Percentiles rank a stretch among this genome's conserved stretches.
Conservation (phyloP, 2,797 vertebrate genomes). For the Anisognathus igniventris region DNA sequence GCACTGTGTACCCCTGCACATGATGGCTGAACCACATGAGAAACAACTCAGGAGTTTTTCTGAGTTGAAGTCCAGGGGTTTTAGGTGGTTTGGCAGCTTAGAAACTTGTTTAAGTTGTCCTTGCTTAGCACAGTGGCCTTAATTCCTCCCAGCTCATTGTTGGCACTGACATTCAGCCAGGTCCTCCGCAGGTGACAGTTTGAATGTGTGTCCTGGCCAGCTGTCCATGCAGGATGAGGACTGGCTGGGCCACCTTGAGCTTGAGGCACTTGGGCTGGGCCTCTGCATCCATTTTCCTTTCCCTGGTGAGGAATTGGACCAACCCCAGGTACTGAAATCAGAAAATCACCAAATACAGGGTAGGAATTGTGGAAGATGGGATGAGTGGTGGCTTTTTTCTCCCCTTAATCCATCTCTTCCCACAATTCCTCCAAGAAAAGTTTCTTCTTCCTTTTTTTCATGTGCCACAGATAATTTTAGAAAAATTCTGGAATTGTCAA, state of each 20-base stretch:
- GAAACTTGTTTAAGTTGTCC: background rate
- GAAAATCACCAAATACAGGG: background rate
- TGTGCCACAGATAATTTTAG: background rate
- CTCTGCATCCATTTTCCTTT: background rate
- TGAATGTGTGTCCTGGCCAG: background rate
- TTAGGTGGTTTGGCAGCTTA: background rate
- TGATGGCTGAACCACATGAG: background rate
- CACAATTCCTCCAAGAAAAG: rapidly evolving
- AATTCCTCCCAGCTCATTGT: background rate
- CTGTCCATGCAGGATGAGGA: background rate
- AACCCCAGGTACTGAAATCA: background rate
- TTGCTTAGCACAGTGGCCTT: background rate
- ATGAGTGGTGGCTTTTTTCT: background rate
- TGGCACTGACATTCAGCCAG: background rate
- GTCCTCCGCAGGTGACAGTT: background rate
- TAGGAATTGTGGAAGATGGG: background rate
- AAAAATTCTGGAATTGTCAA: background rate
- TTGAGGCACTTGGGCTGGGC: background rate
- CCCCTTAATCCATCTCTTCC: background rate
- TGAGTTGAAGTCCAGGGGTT: background rate
- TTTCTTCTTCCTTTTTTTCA: background rate
- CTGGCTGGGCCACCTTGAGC: background rate
- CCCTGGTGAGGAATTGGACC: background rate
- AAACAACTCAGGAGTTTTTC: background rate
- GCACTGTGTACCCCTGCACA: rapidly evolving